Evolutionary conservation across 2,113 vertebrate genomes (phyloP).

Genomic region (Eupsittula cactorum): DNA sequence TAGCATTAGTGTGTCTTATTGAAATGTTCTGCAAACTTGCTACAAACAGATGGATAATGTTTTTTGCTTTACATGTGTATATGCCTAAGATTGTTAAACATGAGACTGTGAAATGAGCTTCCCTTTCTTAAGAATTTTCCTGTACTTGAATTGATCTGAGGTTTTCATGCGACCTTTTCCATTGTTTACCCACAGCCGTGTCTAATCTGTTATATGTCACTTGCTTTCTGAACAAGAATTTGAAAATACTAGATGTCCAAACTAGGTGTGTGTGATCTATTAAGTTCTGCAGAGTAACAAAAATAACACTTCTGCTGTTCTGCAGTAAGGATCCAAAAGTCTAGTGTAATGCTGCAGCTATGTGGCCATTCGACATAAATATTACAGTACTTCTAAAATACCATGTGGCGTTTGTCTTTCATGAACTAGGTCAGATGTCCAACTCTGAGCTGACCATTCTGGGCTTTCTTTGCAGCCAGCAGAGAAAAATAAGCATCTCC

Average conservation of each 20-base stretch:
- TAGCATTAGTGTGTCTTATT: slow-evolving; percentile 21
- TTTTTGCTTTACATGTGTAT: slow-evolving; percentile 8
- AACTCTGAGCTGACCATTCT: background rate
- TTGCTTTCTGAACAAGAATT: slow-evolving; percentile 2
- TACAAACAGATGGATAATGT: background rate
- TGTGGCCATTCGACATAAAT: slow-evolving; percentile 19
- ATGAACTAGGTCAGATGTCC: background rate
- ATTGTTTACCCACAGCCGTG: background rate
- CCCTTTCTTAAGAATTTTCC: background rate
- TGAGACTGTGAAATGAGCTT: slow-evolving; percentile 11
- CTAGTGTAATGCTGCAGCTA: slow-evolving; percentile 17
- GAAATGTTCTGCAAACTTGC: slow-evolving; percentile 15
- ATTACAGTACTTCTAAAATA: background rate
- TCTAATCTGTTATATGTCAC: background rate
- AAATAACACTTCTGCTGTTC: background rate
- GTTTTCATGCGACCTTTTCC: background rate
- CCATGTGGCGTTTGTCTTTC: background rate
- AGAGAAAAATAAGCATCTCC: background rate
- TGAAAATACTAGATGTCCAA: background rate
- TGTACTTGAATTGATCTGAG: background rate
- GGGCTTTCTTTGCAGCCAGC: background rate
- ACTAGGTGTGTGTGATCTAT: background rate
- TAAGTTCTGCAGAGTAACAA: background rate
- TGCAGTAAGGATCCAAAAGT: background rate
- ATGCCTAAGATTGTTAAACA: background rate